These are phyloP conservation scores for Apomyelois bistriatella DNA, from an alignment of 2,888 invertebrate genomes.

Conservation along the genomic window DNA sequence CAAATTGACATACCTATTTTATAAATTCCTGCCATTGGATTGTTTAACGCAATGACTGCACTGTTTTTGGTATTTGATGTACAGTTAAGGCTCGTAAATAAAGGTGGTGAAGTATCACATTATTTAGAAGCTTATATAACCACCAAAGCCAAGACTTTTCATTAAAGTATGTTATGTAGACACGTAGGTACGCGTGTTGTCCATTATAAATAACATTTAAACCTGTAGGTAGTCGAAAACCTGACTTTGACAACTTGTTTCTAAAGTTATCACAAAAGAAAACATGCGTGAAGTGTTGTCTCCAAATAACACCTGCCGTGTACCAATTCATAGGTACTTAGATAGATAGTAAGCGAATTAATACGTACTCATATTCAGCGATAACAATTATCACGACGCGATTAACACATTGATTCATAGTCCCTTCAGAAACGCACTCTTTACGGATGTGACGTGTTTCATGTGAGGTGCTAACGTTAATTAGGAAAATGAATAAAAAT, in stretches of 20 bases:
- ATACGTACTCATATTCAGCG: constrained; percentile 30
- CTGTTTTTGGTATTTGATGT: too few relatives aligned
- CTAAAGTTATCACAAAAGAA: too few relatives aligned
- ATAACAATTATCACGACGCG: constrained; percentile 67
- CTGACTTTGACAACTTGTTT: neutral
- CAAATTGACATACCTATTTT: too few relatives aligned
- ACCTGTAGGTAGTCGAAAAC: neutral
- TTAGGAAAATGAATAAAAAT: constrained; percentile 28
- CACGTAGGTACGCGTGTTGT: too few relatives aligned
- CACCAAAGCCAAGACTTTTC: too few relatives aligned
- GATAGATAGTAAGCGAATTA: constrained; percentile 46
- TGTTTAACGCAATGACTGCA: too few relatives aligned
- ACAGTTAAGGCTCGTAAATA: too few relatives aligned
- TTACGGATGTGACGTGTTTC: constrained; percentile 42
- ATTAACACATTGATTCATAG: constrained; percentile 49
- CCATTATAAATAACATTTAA: neutral
- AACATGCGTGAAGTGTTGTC: too few relatives aligned
- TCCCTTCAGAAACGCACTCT: constrained; percentile 45
- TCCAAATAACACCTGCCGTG: neutral
- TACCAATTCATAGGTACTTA: neutral
- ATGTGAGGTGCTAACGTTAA: constrained; percentile 22
- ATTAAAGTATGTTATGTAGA: too few relatives aligned
- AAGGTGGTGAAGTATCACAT: too few relatives aligned
- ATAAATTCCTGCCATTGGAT: too few relatives aligned
- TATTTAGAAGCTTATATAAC: too few relatives aligned